Conservation (phyloP, 2,113 vertebrate species). For the Anolis carolinensis region DNA sequence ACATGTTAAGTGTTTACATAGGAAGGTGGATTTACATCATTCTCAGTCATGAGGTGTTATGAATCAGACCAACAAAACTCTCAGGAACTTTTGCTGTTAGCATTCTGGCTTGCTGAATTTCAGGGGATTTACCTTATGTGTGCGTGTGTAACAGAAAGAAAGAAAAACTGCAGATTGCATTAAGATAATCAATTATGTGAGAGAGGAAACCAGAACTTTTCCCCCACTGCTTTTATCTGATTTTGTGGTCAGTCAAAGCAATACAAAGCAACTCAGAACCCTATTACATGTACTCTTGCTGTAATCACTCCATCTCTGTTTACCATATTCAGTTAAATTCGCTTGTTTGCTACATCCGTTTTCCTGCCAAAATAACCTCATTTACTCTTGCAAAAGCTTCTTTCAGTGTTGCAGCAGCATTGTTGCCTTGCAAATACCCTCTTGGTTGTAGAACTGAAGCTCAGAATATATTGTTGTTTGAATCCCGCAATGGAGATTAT, state of each 20-base stretch:
- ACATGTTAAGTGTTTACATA: slow-evolving; percentile 49
- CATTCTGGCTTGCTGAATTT: slow-evolving; percentile 73
- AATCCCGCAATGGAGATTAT: slow-evolving; percentile 47
- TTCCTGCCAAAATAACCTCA: slow-evolving; percentile 81
- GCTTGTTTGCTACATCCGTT: slow-evolving; percentile 80
- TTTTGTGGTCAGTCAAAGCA: slow-evolving; percentile 81
- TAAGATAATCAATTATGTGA: slow-evolving; percentile 86
- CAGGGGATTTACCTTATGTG: slow-evolving; percentile 46
- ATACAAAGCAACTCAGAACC: slow-evolving; percentile 78
- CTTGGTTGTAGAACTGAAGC: slow-evolving; percentile 60
- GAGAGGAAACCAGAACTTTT: slow-evolving; percentile 85
- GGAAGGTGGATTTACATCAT: slow-evolving; percentile 57
- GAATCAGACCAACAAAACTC: slow-evolving; percentile 60
- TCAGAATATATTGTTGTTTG: slow-evolving; percentile 58
- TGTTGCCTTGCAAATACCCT: slow-evolving; percentile 49
- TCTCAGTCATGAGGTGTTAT: slow-evolving; percentile 50
- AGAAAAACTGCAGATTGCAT: slow-evolving; percentile 77
- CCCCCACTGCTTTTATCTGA: slow-evolving; percentile 92
- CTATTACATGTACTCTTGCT: slow-evolving; percentile 80
- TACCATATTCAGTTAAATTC: slow-evolving; percentile 89
- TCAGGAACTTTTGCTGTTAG: slow-evolving; percentile 65
- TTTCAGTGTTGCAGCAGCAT: slow-evolving; percentile 44
- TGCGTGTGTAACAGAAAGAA: slow-evolving; percentile 57
- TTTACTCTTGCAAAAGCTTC: slow-evolving; percentile 67
- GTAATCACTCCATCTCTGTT: slow-evolving; percentile 85